Conservation (phyloP, 1,140 invertebrate genomes). For the Rhynchophorus ferrugineus region DNA sequence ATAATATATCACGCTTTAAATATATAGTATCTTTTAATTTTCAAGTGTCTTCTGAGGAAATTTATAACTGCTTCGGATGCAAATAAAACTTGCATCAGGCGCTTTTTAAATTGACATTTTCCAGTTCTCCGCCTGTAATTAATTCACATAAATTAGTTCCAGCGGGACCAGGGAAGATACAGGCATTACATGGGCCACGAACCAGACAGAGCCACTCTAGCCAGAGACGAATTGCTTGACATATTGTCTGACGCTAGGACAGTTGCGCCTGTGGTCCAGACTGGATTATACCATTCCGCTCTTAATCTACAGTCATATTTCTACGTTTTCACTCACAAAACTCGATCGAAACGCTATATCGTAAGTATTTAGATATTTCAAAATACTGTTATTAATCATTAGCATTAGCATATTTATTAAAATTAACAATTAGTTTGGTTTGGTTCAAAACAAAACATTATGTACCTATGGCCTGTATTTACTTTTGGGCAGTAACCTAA, state of each 20-base stretch:
- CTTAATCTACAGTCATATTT: slow-evolving; percentile 74
- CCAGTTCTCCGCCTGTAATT: no score
- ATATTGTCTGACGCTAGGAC: slow-evolving; percentile 81
- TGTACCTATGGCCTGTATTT: no score
- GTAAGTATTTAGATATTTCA: slow-evolving; percentile 45
- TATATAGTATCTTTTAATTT: no score
- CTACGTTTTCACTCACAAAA: slow-evolving; percentile 82
- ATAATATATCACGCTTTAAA: no score
- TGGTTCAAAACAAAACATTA: no score
- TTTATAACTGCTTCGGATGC: no score
- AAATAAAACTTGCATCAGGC: no score
- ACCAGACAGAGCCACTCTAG: slow-evolving; percentile 35
- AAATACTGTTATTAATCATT: not conserved
- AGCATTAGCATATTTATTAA: no score
- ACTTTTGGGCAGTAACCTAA: no score
- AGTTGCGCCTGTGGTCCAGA: slow-evolving; percentile 63
- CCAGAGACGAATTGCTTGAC: slow-evolving; percentile 73
- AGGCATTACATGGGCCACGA: slow-evolving; percentile 38
- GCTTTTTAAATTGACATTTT: no score
- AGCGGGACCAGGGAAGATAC: slow-evolving; percentile 11
- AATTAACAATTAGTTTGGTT: no score
- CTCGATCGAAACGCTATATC: slow-evolving; percentile 60
- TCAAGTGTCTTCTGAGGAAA: no score
- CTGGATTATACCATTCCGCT: slow-evolving; percentile 63
- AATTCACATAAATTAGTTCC: slow-evolving; percentile 13